Evolutionary conservation across 2,888 invertebrate genomes (phyloP).

Genomic region (Rhyacophila evoluta): DNA sequence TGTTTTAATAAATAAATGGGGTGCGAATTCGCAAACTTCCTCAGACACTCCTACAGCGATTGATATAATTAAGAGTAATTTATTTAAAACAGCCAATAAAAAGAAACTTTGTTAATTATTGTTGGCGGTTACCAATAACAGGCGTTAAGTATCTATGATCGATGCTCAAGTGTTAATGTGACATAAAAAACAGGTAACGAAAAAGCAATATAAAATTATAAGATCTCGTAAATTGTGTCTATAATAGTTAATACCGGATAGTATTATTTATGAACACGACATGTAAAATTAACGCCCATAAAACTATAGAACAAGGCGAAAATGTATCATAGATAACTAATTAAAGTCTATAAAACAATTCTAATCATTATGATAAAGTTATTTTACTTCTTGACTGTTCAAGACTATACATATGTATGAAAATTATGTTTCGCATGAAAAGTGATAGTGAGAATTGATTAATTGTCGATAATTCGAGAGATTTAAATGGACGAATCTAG

Average conservation of each 20-base stretch:
- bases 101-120: neutral
- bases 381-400: too few relatives aligned
- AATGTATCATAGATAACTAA: neutral
- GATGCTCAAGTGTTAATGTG: neutral
- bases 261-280: neutral
- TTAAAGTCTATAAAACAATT: neutral
- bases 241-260: neutral
- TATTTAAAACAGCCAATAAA: conserved; percentile 8
- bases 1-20: conserved; percentile 6
- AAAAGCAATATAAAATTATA: neutral
- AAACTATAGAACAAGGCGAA: neutral
- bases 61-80: conserved; percentile 1
- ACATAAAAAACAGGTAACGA: neutral
- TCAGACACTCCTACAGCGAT: neutral
- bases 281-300: neutral
- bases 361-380: too few relatives aligned
- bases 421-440: too few relatives aligned
- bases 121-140: neutral
- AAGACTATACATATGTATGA: too few relatives aligned
- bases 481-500: too few relatives aligned
- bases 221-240: neutral
- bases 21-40: conserved; percentile 22
- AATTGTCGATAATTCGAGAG: too few relatives aligned
- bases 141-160: neutral
- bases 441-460: too few relatives aligned